phyloP scores from a whole-genome alignment of 1,140 invertebrate genomes.

The Archivesica marissinica region DNA sequence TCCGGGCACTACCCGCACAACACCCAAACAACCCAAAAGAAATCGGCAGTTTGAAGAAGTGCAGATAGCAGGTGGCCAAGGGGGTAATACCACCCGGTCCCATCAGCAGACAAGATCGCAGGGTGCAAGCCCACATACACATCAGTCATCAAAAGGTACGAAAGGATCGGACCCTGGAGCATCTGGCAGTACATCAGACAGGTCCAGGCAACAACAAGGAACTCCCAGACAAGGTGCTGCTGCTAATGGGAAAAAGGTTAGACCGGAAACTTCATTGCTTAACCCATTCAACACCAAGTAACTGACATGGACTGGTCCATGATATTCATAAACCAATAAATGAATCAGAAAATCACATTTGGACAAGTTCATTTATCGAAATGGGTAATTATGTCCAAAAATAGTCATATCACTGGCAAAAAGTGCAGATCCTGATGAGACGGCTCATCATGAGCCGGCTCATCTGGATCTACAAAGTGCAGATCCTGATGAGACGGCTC shows the following conservation, averaged over 20 bases:
- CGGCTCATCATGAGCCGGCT: no score
- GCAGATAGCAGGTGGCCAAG: slow-evolving; percentile 37
- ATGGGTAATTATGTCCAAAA: no score
- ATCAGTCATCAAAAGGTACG: background rate
- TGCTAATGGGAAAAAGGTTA: slow-evolving; percentile 48
- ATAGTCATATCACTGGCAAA: no score
- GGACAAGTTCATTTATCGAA: no score
- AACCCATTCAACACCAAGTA: no score
- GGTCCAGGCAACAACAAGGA: background rate
- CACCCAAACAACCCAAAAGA: slow-evolving; percentile 51
- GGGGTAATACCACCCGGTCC: background rate
- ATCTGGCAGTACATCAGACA: slow-evolving; percentile 33
- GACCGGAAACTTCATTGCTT: no score
- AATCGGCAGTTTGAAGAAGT: slow-evolving; percentile 60
- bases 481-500: no score
- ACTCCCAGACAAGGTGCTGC: slow-evolving; percentile 22
- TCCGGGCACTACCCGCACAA: slow-evolving; percentile 40
- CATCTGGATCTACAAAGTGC: no score
- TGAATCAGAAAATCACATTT: no score
- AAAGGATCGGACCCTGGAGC: slow-evolving; percentile 31
- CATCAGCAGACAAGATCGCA: background rate
- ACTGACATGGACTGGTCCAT: no score
- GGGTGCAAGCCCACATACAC: slow-evolving; percentile 41
- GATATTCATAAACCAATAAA: no score
- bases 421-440: no score